Percentiles rank a stretch among this genome's conserved stretches.
Evolutionary conservation across 1,140 invertebrate genomes (phyloP).

Genomic region (Euglossa dilemma): DNA sequence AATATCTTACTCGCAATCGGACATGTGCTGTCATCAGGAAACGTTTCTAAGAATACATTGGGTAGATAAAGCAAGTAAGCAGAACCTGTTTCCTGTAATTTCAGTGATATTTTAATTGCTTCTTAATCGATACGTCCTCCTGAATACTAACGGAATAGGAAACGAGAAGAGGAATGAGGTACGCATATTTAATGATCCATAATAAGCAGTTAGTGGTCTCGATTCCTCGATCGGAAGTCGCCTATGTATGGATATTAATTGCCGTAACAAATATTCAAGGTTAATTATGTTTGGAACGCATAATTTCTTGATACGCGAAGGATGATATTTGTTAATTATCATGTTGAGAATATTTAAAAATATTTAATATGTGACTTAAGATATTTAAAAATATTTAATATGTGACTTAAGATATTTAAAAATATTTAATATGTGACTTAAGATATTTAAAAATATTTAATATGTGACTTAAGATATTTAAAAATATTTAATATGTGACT

Average conservation of each 20-base stretch:
- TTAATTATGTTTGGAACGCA: neutral
- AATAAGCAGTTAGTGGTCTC: neutral
- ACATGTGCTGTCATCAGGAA: neutral
- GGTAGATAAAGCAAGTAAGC: neutral
- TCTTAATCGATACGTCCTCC: conserved; percentile 6
- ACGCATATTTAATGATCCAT: neutral
- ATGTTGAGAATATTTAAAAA: no score
- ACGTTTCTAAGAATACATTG: neutral
- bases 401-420: no score
- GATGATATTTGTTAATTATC: no score
- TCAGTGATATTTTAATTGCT: neutral
- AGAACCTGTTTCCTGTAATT: neutral
- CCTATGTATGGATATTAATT: neutral
- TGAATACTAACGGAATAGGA: neutral
- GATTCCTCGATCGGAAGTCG: neutral
- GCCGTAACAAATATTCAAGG: neutral
- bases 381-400: no score
- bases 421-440: no score
- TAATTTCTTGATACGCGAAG: neutral
- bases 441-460: no score
- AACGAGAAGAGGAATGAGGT: neutral
- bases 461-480: no score
- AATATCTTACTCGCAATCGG: neutral
- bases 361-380: no score
- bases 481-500: no score